These are phyloP conservation scores for Calliopsis andreniformis DNA, from an alignment of 1,140 invertebrate genomes.

Conservation along the genomic window DNA sequence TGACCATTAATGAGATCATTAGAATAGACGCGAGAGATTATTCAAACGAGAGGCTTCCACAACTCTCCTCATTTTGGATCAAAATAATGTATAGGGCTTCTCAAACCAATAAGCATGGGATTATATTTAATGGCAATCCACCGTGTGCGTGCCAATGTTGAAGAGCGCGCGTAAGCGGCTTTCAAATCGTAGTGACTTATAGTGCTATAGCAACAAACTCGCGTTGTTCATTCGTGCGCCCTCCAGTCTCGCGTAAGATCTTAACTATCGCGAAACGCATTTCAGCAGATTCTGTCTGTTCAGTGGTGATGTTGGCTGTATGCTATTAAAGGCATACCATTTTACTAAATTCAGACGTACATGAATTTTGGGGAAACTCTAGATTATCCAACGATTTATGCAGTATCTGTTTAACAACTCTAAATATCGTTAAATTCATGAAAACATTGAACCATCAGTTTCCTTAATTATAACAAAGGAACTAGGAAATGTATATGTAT, in stretches of 20 bases:
- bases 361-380: no score
- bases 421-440: no score
- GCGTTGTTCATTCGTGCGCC: slow-evolving; percentile 46
- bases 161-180: slow-evolving; percentile 64
- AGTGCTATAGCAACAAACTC: slow-evolving; percentile 54
- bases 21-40: slow-evolving; percentile 46
- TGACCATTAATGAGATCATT: slow-evolving; percentile 32
- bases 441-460: no score
- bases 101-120: slow-evolving; percentile 62
- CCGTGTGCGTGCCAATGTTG: slow-evolving; percentile 63
- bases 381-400: no score
- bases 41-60: slow-evolving; percentile 34
- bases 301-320: background rate
- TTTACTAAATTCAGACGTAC: background rate
- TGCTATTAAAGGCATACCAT: background rate
- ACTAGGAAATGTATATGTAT: no score
- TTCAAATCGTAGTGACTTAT: slow-evolving; percentile 56
- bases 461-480: no score
- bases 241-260: slow-evolving; percentile 48
- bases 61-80: slow-evolving; percentile 33
- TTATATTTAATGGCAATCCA: slow-evolving; percentile 67
- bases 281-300: no score
- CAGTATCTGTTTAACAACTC: no score
- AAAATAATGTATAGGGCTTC: slow-evolving; percentile 57
- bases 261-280: slow-evolving; percentile 54